Base-by-base conservation (phyloP, 1,140 invertebrate genomes). In the Popillia japonica region DNA sequence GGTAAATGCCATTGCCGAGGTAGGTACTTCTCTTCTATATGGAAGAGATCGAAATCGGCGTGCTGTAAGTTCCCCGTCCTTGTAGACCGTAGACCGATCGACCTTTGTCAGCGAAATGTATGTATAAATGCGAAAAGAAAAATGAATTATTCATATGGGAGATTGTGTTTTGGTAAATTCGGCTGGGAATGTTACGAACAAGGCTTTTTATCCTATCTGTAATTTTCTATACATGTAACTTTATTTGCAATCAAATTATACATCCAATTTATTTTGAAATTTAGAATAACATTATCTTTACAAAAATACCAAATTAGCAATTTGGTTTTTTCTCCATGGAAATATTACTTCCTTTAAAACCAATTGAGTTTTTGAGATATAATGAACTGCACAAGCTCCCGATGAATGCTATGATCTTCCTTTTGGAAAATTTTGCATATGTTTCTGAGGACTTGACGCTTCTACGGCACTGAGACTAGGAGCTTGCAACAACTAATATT, bases 121-220 rank as follows among this genome's bases (percentile, higher is more conserved):
- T 11, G 61, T 68, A 27, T 68, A 68, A 68, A 68, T 22, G 22
- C 22, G 61, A n/a, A 68, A 34, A 68, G 61, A 68, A 68, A 68
- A 68, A 68, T 68, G 61, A 68, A 68, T 68, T 68, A 68, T 68
- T 68, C 61, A 68, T 68, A 7, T 34, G 61, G 61, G 22, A 68
- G 61, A 68, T 68, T 68, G 61, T 68, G 20, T 68, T 68, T 68
- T 68, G 20, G 20, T 34, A 34, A 68, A 68, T 68, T 68, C 17
- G 22, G 27, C 27, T 11, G 20, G 61, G 61, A 34, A 68, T 68
- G 22, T 68, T 68, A 68, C 22, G 27, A 23, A 22, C 10, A 68
- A 68, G 11, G 14, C 27, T 11, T 68, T 68, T 68, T 10, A 17
- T 6, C 48, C 48, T 55, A 55, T 55, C 48, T 68, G 22, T 68